Evolutionary conservation across 2,113 vertebrate species (phyloP), one percentile per base, ranked within the genome.

Genomic region (Percopsis transmontana): DNA sequence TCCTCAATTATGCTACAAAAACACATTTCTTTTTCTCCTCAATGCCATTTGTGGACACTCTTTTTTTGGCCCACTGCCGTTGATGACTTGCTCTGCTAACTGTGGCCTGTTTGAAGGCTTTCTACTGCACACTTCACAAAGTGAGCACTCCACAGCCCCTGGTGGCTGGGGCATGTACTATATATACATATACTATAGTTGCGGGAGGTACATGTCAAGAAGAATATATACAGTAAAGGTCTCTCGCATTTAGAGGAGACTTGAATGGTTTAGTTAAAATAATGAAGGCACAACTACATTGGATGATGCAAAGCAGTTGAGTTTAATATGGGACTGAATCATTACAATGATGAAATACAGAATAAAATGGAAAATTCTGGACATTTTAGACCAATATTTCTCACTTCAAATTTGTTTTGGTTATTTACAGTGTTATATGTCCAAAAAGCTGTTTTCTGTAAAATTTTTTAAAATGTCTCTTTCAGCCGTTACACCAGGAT

Each of bases 231-330:
- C 21, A 55, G 41, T 33, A 56, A n/a, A n/a, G n/a, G n/a, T n/a
- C 54, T 66, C 52, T 69, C 11, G 72, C 51, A 76, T 57, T 61
- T 62, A 67, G 59, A 73, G 57, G 54, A 63, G 61, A 42, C 2
- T 23, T 62, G 23, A 54, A 39, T 65, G 54, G 62, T 80, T 75
- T 80, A 72, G 79, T 76, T 61, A 79, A 77, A 74, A 58, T 56
- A 45, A 71, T 70, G 70, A 44, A 16, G 63, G 79, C 58, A 68
- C 47, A 45, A 56, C 63, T 60, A 72, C 47, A 63, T 80, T 80
- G n/a, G n/a, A 27, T 67, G 73, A 67, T 56, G 56, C 51, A 74
- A 53, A 80, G 38, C 41, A 74, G 68, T 74, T 62, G 67, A 75
- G 53, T 70, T 70, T 71, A 62, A 53, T 65, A 76, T 65, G 42